Percentiles rank a stretch among this genome's conserved stretches.
Conservation (phyloP, 2,797 vertebrate genomes). For the Eulemur rubriventer region DNA sequence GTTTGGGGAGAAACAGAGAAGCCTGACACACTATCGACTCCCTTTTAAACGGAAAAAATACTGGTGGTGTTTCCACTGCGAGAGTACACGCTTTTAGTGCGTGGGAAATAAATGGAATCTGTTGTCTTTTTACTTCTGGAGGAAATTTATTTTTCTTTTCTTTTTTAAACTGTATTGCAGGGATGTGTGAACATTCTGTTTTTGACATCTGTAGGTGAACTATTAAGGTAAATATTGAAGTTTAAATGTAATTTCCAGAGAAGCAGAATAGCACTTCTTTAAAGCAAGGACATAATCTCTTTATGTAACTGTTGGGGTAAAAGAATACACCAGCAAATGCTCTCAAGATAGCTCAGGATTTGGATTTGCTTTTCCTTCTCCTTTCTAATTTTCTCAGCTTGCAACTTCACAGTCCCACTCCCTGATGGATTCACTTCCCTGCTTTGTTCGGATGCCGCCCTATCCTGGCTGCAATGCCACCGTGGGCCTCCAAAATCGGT, state of each 20-base stretch:
- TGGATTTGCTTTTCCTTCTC: not conserved
- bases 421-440: not conserved
- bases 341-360: not conserved
- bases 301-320: not conserved
- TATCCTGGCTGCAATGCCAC: not conserved
- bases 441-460: not conserved
- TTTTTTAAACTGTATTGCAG: constrained; percentile 82
- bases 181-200: constrained; percentile 89
- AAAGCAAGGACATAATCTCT: constrained; percentile 4
- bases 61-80: not conserved
- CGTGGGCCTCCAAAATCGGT: not conserved
- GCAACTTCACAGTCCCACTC: not conserved
- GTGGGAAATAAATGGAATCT: not conserved
- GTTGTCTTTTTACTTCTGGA: not conserved
- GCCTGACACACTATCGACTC: not conserved
- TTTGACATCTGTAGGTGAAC: constrained; percentile 85
- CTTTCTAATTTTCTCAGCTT: not conserved
- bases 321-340: not conserved
- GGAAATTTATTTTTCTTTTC: constrained; percentile 9
- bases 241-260: constrained; percentile 26
- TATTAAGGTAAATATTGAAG: constrained; percentile 85
- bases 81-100: not conserved
- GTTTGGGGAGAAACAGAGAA: not conserved
- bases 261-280: not conserved
- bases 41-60: not conserved